phyloP scores from a whole-genome alignment of 2,797 vertebrate species.

The Neosilurus mollespiculum region DNA sequence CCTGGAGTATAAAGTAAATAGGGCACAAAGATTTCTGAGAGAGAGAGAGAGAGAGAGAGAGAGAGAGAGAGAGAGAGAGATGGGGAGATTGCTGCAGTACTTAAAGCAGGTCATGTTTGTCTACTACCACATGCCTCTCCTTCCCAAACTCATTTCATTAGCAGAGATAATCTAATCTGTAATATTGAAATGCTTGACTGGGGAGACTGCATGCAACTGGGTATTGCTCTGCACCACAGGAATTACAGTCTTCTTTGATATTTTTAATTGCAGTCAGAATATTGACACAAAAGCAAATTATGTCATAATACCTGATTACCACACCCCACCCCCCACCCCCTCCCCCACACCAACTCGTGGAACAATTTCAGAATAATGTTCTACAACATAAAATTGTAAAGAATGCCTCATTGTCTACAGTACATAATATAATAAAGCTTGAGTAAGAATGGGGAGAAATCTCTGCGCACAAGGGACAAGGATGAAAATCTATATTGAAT shows the following conservation, averaged over 20 bases:
- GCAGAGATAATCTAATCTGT: constrained; percentile 50
- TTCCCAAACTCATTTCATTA: constrained; percentile 44
- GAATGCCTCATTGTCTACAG: too few relatives aligned
- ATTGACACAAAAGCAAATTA: constrained; percentile 37
- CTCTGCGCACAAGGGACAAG: too few relatives aligned
- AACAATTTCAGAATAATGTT: too few relatives aligned
- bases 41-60: constrained; percentile 7
- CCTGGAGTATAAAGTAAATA: constrained; percentile 6
- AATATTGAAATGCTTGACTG: constrained; percentile 47
- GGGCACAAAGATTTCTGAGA: background rate
- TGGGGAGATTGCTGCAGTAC: constrained; percentile 15
- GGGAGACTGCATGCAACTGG: constrained; percentile 34
- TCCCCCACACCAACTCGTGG: too few relatives aligned
- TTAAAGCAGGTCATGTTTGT: constrained; percentile 34
- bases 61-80: background rate
- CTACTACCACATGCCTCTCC: constrained; percentile 37
- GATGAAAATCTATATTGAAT: too few relatives aligned
- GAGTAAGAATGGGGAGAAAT: too few relatives aligned
- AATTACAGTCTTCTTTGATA: constrained; percentile 46
- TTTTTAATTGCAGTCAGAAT: constrained; percentile 52
- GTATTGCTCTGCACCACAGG: constrained; percentile 28
- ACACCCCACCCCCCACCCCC: too few relatives aligned
- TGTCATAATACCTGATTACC: constrained; percentile 31
- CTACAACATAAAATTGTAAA: too few relatives aligned
- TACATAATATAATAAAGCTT: too few relatives aligned